These are phyloP conservation scores for Macroramphosus scolopax DNA, from an alignment of 2,797 vertebrate species.

Conservation along the genomic window DNA sequence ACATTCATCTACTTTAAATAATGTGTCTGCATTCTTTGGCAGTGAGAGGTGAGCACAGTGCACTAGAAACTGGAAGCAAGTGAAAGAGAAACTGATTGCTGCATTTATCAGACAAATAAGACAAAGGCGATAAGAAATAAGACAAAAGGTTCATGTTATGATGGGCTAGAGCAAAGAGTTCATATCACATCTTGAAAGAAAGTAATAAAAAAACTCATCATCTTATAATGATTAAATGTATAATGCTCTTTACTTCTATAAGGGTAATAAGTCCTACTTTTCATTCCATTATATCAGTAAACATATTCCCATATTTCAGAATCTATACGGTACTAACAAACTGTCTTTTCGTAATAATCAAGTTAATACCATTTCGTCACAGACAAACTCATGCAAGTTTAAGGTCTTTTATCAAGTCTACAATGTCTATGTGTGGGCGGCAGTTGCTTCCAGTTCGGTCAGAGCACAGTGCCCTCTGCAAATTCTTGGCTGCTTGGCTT, in stretches of 20 bases:
- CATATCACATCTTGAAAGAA: no score
- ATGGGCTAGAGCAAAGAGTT: no score
- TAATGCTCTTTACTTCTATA: no score
- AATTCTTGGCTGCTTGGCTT: conserved; percentile 63
- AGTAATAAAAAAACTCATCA: no score
- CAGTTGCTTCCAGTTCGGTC: conserved; percentile 61
- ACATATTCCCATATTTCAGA: conserved; percentile 1
- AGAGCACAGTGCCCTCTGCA: conserved; percentile 80
- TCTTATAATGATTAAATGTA: no score
- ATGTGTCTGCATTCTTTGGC: conserved; percentile 61
- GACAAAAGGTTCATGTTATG: no score
- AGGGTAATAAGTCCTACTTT: no score
- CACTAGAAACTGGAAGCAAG: conserved; percentile 13
- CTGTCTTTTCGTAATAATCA: no score
- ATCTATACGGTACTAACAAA: neutral
- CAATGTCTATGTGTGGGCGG: conserved; percentile 76
- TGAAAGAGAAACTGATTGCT: conserved; percentile 22
- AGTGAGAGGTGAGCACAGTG: conserved; percentile 27
- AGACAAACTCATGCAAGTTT: conserved; percentile 74
- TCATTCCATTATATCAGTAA: no score
- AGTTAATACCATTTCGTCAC: neutral
- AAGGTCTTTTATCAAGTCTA: conserved; percentile 84
- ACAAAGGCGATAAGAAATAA: neutral
- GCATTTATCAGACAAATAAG: conserved; percentile 7
- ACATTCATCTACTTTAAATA: conserved; percentile 73